Percentiles rank a stretch among this genome's conserved stretches.
phyloP scores from a whole-genome alignment of 2,113 vertebrate genomes.

The Aviceda subcristata region DNA sequence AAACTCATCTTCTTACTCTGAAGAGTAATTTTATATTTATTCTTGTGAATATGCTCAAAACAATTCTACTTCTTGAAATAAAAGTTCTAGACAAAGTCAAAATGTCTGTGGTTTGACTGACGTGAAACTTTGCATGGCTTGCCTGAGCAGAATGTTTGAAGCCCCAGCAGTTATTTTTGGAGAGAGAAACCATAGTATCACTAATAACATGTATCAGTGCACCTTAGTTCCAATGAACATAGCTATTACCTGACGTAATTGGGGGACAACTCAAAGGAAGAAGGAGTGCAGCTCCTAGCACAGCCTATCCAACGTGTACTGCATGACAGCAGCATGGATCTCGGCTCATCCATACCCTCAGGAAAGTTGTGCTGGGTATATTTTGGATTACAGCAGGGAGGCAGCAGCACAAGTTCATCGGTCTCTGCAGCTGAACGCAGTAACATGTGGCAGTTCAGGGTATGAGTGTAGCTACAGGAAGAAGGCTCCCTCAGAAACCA shows the following conservation, averaged over 20 bases:
- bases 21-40: constrained; percentile 64
- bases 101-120: background rate
- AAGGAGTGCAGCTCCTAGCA: background rate
- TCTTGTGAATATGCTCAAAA: constrained; percentile 56
- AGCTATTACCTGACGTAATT: background rate
- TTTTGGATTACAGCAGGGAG: background rate
- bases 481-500: background rate
- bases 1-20: constrained; percentile 9
- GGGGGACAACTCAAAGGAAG: background rate
- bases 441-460: rapidly evolving
- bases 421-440: background rate
- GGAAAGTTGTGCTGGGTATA: background rate
- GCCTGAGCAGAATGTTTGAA: background rate
- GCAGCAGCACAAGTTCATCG: background rate
- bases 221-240: background rate
- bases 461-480: background rate
- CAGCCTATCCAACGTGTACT: too few species aligned
- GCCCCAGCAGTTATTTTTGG: background rate
- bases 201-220: background rate
- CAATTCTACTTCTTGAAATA: constrained; percentile 24
- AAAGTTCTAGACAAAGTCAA: constrained; percentile 6
- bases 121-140: background rate
- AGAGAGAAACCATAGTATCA: background rate
- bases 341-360: background rate
- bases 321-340: background rate